phyloP scores from a whole-genome alignment of 1,140 invertebrate species.

The Andrena cerasifolii region DNA sequence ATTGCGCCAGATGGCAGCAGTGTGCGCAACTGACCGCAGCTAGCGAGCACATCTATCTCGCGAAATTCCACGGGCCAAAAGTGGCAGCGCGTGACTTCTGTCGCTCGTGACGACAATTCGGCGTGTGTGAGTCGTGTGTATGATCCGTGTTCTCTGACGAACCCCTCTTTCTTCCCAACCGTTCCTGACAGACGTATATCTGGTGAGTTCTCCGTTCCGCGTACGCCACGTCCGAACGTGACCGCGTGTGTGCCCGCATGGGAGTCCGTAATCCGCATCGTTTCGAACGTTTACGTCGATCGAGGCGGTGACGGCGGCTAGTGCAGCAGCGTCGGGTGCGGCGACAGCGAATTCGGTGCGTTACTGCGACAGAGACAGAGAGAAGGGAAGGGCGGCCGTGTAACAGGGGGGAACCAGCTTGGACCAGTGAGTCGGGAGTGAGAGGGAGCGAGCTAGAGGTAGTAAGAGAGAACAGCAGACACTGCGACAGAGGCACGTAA shows the following conservation, averaged over 20 bases:
- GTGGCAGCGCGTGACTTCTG: constrained; percentile 56
- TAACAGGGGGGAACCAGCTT: not conserved
- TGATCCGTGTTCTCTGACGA: not conserved
- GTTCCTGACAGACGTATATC: no score
- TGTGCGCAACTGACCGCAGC: not conserved
- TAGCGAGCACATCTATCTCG: constrained; percentile 19
- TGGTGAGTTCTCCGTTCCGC: not conserved
- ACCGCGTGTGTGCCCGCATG: constrained; percentile 26
- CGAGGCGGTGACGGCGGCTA: constrained; percentile 45
- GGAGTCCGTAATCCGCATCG: constrained; percentile 16
- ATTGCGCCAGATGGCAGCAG: constrained; percentile 43
- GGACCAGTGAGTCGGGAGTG: no score
- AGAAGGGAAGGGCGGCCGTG: not conserved
- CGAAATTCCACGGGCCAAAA: constrained; percentile 54
- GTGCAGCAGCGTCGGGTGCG: constrained; percentile 35
- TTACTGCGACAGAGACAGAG: not conserved
- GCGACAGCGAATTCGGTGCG: not conserved
- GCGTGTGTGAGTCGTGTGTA: constrained; percentile 35
- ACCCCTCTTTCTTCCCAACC: not conserved
- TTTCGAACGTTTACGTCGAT: constrained; percentile 58
- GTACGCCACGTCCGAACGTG: not conserved
- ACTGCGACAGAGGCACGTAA: not conserved
- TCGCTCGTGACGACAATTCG: constrained; percentile 37
- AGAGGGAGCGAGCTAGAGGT: no score
- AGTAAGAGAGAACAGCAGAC: constrained; percentile 3